These are phyloP conservation scores for Laupala kohalensis DNA, from an alignment of 1,140 invertebrate species.

Conservation along the genomic window DNA sequence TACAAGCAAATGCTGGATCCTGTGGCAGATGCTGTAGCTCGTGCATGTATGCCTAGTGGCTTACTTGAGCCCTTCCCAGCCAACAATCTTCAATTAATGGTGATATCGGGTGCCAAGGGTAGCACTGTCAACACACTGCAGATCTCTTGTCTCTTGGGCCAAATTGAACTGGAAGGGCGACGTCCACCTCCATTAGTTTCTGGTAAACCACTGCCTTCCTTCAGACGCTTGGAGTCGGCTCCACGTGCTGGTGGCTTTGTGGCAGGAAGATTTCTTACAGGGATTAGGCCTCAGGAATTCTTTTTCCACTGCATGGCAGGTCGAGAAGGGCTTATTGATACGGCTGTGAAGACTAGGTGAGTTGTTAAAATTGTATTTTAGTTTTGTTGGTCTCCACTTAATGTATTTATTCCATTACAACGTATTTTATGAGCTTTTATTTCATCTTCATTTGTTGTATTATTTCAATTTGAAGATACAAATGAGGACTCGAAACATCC, in stretches of 20 bases:
- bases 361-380: too few species aligned
- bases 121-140: conserved; percentile 93
- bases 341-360: conserved; percentile 43
- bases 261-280: conserved; percentile 90
- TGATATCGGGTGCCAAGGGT: conserved; percentile 95
- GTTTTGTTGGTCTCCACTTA: too few species aligned
- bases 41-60: conserved; percentile 63
- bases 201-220: conserved; percentile 85
- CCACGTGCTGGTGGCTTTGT: conserved; percentile 94
- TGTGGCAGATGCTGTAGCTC: conserved; percentile 55
- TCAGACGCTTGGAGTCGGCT: conserved; percentile 75
- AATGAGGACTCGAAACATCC: too few species aligned
- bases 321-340: conserved; percentile 70
- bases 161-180: conserved; percentile 97
- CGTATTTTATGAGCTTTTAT: too few species aligned
- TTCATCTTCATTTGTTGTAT: too few species aligned
- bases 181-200: conserved; percentile 88
- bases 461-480: too few species aligned
- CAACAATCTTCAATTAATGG: conserved; percentile 97
- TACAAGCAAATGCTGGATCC: conserved; percentile 74
- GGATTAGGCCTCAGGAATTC: conserved; percentile 93
- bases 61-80: conserved; percentile 77
- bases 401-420: too few species aligned
- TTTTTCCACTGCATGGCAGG: conserved; percentile 99
- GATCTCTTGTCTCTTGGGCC: conserved; percentile 90